Evolutionary conservation across 1,140 invertebrate genomes (phyloP), one percentile per base, ranked within the genome.

Genomic region (Ceratitis capitata): DNA sequence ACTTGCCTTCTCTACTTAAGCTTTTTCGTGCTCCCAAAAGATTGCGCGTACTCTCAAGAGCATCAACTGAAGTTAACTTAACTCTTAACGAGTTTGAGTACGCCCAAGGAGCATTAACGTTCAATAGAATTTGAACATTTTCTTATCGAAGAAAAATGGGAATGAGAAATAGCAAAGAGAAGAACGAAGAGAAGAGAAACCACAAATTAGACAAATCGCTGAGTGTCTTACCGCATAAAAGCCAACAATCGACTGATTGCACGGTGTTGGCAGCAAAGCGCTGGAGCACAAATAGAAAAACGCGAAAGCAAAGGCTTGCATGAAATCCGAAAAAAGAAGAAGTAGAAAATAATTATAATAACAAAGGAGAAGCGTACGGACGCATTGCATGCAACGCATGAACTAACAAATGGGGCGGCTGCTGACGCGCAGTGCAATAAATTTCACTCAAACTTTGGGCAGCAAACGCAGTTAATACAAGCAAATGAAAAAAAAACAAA

Each of bases 391-490:
- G 69, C 69, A 78, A 78, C 69, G 69, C 69, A 78, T 78, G 39
- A 78, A 39, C 69, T 39, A 78, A 78, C 69, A 78, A 78, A 78
- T 78, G 69, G 69, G 69, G 69, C 69, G 69, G 69, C 69, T 78
- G 39, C 69, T 26, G 69, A 78, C 69, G 69, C 69, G 69, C 35
- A 78, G 69, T n/a, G 69, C 69, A 78, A 78, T 78, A 78, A 78
- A 78, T 78, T 78, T 78, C 69, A 42, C n/a, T 23, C 69, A 47
- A 78, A 78, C 16, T 78, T 78, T 45, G 35, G 69, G 39, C 69
- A 45, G 35, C 69, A 78, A 26, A 42, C 7, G n/a, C 39, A 78
- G 23, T 32, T 23, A 9, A 23, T 35, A 26, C 58, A 32, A 35
- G 19, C n/a, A n/a, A n/a, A 78, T 39, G n/a, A 78, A 5, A 19